phyloP scores from a whole-genome alignment of 2,113 vertebrate species.

The Hassar affinis region DNA sequence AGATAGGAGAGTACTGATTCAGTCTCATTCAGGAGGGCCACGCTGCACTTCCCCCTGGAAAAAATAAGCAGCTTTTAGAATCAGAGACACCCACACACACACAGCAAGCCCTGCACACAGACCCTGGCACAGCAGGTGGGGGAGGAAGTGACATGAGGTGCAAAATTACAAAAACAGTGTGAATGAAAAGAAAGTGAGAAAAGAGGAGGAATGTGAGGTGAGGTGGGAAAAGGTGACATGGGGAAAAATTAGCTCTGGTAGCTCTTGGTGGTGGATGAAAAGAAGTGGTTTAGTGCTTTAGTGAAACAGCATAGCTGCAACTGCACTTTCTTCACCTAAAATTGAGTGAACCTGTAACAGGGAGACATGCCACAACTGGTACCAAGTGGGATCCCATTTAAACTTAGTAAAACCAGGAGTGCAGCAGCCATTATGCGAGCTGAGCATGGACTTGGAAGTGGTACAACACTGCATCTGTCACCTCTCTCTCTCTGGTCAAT shows the following conservation, averaged over 20 bases:
- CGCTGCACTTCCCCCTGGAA: conserved; percentile 92
- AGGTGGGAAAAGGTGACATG: conserved; percentile 27
- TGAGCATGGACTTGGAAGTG: not conserved
- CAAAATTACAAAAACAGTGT: conserved; percentile 34
- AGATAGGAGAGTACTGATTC: conserved; percentile 92
- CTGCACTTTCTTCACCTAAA: not conserved
- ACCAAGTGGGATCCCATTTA: not conserved
- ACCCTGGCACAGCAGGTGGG: conserved; percentile 1
- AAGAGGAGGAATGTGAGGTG: conserved; percentile 6
- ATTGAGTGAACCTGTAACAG: not conserved
- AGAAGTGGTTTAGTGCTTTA: not conserved
- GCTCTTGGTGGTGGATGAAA: not conserved
- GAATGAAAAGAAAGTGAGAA: conserved; percentile 45
- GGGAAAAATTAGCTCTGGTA: not conserved
- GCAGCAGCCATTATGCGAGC: not conserved
- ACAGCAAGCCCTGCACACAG: not conserved
- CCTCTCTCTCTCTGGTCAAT: not conserved
- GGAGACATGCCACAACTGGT: not conserved
- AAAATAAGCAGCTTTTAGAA: conserved; percentile 12
- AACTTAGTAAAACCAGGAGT: not conserved
- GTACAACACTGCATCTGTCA: not conserved
- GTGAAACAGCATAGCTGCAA: not conserved
- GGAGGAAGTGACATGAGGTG: conserved; percentile 39
- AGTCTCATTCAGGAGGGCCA: conserved; percentile 93
- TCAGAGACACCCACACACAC: not conserved